Conservation (phyloP, 2,888 invertebrate genomes). For the Rhamnusium bicolor region DNA sequence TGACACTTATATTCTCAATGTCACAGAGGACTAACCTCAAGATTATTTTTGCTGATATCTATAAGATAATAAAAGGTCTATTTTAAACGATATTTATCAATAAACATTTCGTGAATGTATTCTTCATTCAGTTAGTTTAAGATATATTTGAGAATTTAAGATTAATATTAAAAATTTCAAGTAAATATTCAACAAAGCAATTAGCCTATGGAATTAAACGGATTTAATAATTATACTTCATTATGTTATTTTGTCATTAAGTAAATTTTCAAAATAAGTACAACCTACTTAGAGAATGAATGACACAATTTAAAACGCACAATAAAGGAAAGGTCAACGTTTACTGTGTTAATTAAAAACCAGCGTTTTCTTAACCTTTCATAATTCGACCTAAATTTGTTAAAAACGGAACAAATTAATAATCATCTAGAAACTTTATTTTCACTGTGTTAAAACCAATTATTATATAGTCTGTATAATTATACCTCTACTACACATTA, state of each 20-base stretch:
- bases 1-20: too few species aligned
- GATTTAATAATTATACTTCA: not conserved
- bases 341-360: slow-evolving; percentile 1
- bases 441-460: not conserved
- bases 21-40: too few species aligned
- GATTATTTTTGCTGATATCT: too few species aligned
- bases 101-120: too few species aligned
- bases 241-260: not conserved
- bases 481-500: slow-evolving; percentile 5
- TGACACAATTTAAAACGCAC: not conserved
- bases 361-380: slow-evolving; percentile 13
- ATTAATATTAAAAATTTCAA: not conserved
- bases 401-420: not conserved
- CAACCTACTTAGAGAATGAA: not conserved
- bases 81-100: too few species aligned
- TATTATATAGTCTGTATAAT: not conserved
- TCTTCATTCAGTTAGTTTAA: too few species aligned
- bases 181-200: not conserved
- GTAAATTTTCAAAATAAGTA: not conserved
- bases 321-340: not conserved
- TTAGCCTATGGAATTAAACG: not conserved
- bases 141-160: not conserved
- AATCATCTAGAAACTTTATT: not conserved
- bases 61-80: too few species aligned
- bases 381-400: not conserved